Conservation (phyloP, 2,113 vertebrate species). For the Silurus glanis region DNA sequence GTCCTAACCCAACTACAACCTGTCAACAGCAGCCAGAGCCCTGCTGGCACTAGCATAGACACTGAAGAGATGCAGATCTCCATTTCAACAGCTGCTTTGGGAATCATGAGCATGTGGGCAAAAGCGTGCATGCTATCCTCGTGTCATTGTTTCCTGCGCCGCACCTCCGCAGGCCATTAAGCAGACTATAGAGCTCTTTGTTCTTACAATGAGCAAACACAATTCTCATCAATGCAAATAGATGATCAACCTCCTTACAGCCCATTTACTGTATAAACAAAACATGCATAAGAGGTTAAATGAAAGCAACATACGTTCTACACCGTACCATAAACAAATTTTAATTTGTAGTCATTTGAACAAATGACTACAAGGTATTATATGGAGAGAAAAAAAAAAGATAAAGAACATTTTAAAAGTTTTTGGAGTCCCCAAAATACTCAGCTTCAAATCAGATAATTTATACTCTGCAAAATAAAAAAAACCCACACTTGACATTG, state of each 20-base stretch:
- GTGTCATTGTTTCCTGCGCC: background rate
- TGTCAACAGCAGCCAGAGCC: conserved; percentile 42
- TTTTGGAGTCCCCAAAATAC: background rate
- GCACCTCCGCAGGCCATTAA: background rate
- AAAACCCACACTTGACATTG: background rate
- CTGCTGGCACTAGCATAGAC: background rate
- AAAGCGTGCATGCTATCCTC: background rate
- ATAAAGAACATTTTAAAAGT: background rate
- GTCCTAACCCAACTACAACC: conserved; percentile 9
- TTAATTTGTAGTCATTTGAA: background rate
- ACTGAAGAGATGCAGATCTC: background rate
- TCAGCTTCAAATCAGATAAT: background rate
- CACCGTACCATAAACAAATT: too few relatives aligned
- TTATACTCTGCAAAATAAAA: too few relatives aligned
- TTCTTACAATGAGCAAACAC: conserved; percentile 24
- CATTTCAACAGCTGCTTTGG: background rate
- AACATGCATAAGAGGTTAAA: background rate
- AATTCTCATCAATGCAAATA: conserved; percentile 4
- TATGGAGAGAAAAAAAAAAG: background rate
- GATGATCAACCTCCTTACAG: background rate
- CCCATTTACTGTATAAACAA: background rate
- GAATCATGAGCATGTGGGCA: conserved; percentile 17
- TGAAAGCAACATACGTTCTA: background rate
- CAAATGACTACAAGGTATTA: background rate
- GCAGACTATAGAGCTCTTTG: conserved; percentile 15